These are phyloP conservation scores for Ophioninae sp. DNA, from an alignment of 2,888 invertebrate species.

Conservation along the genomic window DNA sequence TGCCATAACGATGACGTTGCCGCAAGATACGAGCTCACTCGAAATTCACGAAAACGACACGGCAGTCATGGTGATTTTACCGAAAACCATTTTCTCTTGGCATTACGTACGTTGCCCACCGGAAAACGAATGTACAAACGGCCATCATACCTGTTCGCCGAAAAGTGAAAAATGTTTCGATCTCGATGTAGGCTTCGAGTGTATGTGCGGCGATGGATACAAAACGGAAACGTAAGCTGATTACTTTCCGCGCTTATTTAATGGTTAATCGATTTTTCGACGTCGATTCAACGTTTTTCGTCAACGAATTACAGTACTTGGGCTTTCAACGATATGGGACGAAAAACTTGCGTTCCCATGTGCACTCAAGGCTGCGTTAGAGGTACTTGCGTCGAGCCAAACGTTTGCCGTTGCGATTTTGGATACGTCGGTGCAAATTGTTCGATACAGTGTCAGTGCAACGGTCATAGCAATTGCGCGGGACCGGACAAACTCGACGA, in stretches of 20 bases:
- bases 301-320: conserved; percentile 68
- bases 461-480: conserved; percentile 95
- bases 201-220: conserved; percentile 91
- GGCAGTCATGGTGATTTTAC: conserved; percentile 62
- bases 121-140: conserved; percentile 95
- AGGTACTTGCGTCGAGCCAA: conserved; percentile 91
- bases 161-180: conserved; percentile 95
- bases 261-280: neutral
- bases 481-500: conserved; percentile 92
- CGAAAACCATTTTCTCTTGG: conserved; percentile 86
- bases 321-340: conserved; percentile 73
- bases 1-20: conserved; percentile 64
- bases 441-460: conserved; percentile 96
- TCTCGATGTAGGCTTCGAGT: conserved; percentile 89
- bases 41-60: conserved; percentile 69
- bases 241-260: neutral
- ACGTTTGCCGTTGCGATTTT: conserved; percentile 94
- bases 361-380: conserved; percentile 93
- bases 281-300: conserved; percentile 8
- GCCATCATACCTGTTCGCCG: conserved; percentile 94
- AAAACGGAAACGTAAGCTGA: conserved; percentile 83
- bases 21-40: conserved; percentile 62
- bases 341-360: conserved; percentile 87
- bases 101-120: conserved; percentile 94
- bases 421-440: conserved; percentile 97